Evolutionary conservation across 92 coral and sea anemone genomes (phyloP).

Genomic region (Heliopora coerulea): DNA sequence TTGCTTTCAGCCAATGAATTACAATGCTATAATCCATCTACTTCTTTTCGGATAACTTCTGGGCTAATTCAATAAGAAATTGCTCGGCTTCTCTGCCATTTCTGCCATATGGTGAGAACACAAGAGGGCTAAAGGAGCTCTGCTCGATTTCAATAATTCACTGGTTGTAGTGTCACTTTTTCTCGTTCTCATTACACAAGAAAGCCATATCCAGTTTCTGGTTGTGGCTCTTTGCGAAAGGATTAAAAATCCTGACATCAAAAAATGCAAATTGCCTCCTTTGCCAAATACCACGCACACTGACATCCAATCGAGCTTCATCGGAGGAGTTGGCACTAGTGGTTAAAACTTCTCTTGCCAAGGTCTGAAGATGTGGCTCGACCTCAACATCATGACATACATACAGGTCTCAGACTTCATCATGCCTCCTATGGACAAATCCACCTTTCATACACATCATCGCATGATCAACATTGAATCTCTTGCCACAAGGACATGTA

Average conservation of each 20-base stretch:
- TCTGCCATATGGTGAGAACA: not conserved
- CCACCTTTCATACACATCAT: no score
- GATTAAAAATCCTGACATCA: constrained; percentile 10
- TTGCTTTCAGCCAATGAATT: no score
- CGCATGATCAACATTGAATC: no score
- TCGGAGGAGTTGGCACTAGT: constrained; percentile 11
- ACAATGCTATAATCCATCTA: no score
- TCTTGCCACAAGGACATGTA: no score
- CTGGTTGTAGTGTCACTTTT: constrained; percentile 21
- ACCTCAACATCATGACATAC: no score
- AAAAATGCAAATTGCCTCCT: constrained; percentile 8
- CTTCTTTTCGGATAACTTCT: no score
- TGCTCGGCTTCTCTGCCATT: constrained; percentile 19
- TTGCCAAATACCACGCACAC: not conserved
- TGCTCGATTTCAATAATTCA: constrained; percentile 13
- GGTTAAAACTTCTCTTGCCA: no score
- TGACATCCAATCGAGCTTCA: constrained; percentile 8
- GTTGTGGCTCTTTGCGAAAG: not conserved
- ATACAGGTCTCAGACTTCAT: no score
- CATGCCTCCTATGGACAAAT: no score
- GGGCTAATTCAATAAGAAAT: no score
- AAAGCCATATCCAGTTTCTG: constrained; percentile 5
- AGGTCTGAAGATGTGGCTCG: no score
- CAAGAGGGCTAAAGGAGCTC: constrained; percentile 19
- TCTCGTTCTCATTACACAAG: not conserved